phyloP scores from a whole-genome alignment of 1,140 invertebrate species.

The Asobara japonica region DNA sequence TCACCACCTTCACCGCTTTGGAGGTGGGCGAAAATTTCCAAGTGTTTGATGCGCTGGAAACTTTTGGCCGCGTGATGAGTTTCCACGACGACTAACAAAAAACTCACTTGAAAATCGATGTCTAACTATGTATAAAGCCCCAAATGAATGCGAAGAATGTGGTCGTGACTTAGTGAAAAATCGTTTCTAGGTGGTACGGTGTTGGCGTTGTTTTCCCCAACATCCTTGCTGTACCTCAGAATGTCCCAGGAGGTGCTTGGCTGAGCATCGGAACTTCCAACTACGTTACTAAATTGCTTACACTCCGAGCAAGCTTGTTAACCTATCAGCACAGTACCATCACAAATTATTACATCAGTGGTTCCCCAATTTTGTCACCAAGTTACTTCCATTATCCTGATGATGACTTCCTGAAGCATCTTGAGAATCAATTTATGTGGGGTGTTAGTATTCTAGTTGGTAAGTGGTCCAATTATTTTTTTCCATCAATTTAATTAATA shows the following conservation, averaged over 20 bases:
- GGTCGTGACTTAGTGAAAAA: no score
- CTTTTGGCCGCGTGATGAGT: no score
- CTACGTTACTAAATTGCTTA: constrained; percentile 31
- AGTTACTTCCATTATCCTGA: constrained; percentile 36
- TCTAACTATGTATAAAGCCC: no score
- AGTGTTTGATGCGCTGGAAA: no score
- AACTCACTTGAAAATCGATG: no score
- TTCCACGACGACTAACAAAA: no score
- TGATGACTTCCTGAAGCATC: neutral
- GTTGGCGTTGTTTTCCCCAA: constrained; percentile 41
- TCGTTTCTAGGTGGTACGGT: constrained; percentile 47
- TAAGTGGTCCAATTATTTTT: constrained; percentile 18
- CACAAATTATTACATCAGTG: constrained; percentile 17
- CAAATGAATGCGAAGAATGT: no score
- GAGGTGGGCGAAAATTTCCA: no score
- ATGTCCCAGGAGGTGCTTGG: constrained; percentile 35
- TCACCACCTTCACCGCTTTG: no score
- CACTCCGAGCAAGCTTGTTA: constrained; percentile 34
- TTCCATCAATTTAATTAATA: neutral
- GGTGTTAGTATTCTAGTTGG: constrained; percentile 40
- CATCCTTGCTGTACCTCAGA: constrained; percentile 34
- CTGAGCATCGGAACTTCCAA: constrained; percentile 27
- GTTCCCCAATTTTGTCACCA: constrained; percentile 33
- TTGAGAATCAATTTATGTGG: constrained; percentile 41
- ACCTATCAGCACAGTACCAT: constrained; percentile 38